Percentiles rank a stretch among this genome's conserved stretches.
Evolutionary conservation across 2,797 vertebrate genomes (phyloP).

Genomic region (Syngnathus rostellatus): DNA sequence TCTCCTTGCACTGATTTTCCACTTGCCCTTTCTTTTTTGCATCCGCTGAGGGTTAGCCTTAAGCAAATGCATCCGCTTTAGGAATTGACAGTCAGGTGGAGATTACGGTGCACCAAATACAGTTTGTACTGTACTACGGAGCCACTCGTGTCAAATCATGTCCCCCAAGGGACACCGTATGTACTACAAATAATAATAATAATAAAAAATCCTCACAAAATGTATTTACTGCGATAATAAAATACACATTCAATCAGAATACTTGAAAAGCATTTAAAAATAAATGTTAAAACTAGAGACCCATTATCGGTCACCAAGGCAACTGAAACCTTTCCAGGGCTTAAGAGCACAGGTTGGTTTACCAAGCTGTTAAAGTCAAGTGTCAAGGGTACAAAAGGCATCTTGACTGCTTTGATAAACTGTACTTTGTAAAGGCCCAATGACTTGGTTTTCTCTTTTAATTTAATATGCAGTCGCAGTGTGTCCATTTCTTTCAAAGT

Average conservation of each 20-base stretch:
- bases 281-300: neutral
- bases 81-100: neutral
- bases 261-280: neutral
- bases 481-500: neutral
- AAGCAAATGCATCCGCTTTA: neutral
- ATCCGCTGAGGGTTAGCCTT: neutral
- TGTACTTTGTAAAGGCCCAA: neutral
- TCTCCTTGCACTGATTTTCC: neutral
- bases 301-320: neutral
- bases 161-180: neutral
- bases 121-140: neutral
- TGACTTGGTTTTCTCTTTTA: neutral
- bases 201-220: neutral
- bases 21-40: neutral
- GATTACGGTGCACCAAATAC: neutral
- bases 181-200: too few relatives aligned
- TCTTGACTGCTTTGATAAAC: neutral
- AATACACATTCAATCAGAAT: neutral
- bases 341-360: constrained; percentile 22
- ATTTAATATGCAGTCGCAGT: neutral
- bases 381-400: neutral
- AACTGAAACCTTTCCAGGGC: constrained; percentile 9
- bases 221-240: neutral
- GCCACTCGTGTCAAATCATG: neutral
- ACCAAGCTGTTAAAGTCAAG: neutral